Evolutionary conservation across 2,797 vertebrate species (phyloP), one percentile per base, ranked within the genome.

Genomic region (Loriculus beryllinus): DNA sequence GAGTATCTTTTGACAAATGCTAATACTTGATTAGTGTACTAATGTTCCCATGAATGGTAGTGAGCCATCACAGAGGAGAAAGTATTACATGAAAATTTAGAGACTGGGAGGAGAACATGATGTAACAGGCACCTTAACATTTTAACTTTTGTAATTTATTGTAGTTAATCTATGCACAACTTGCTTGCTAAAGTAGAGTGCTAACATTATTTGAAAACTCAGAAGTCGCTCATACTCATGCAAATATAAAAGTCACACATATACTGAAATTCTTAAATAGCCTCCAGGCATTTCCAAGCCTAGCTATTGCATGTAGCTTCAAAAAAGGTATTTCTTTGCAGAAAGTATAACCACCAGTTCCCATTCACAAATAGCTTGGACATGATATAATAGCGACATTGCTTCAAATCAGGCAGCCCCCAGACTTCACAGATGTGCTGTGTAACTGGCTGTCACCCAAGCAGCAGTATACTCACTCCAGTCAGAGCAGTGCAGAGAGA

Each of bases 361-460:
- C 88, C 84, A 87, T 94, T 89, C 64, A 92, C 80, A 88, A 78
- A 72, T 78, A 92, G 42, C 68, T 92, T 78, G 85, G 82, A 37
- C 29, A 18, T 76, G 80, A 92, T 70, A 67, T 70, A 92, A 85
- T 29, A 82, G 54, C 0, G 0, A 21, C 6, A 5, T 25, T 15
- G 59, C 76, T 82, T 45, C 79, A 51, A 70, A 63, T 19, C 70
- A 81, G 62, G 84, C 82, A 94, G 91, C 72, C 82, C 79, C 49
- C 65, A 22, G 43, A 39, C 76, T 63, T 78, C 76, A 56, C 87
- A 93, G 87, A 76, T 67, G 76, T 65, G 49, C 76, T 37, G 54
- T 31, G 33, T 26, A 81, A 37, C 69, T 87, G 93, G 91, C 92
- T 87, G 68, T 75, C 68, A 74, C 82, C 84, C 90, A 92, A 71